Percentiles rank a stretch among this genome's conserved stretches.
phyloP scores from a whole-genome alignment of 2,797 vertebrate species.

The Cichlasoma orientale region DNA sequence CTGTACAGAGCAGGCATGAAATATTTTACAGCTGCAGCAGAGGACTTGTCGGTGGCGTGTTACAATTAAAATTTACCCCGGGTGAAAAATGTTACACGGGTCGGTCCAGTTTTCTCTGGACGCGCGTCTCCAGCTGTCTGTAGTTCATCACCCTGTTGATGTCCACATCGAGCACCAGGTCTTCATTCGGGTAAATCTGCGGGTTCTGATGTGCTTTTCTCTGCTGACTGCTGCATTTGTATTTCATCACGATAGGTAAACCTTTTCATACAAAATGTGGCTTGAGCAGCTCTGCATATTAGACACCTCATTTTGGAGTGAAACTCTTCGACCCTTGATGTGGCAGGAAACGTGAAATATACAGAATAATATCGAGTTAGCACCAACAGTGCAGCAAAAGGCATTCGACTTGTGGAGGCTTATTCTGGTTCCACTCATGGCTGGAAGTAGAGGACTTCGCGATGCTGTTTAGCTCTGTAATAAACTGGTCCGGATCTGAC shows the following conservation, averaged over 20 bases:
- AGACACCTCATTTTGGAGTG: constrained; percentile 29
- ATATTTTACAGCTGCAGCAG: neutral
- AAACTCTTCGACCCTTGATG: constrained; percentile 18
- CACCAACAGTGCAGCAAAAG: constrained; percentile 65
- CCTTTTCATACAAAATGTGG: neutral
- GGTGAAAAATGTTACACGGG: neutral
- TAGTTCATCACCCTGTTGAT: neutral
- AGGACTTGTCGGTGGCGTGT: neutral
- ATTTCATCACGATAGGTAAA: neutral
- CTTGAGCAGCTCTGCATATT: constrained; percentile 47
- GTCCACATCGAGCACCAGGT: neutral
- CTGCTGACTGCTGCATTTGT: neutral
- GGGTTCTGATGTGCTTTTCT: constrained; percentile 35
- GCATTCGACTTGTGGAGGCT: constrained; percentile 47
- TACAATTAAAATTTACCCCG: neutral
- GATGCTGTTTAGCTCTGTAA: constrained; percentile 47
- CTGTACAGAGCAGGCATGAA: neutral
- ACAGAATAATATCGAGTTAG: constrained; percentile 45
- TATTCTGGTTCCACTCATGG: constrained; percentile 30
- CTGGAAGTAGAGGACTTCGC: constrained; percentile 47
- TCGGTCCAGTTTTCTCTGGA: neutral
- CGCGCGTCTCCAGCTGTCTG: neutral
- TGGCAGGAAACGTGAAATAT: constrained; percentile 30
- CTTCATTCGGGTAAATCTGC: neutral
- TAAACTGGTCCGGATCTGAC: constrained; percentile 20